These are phyloP conservation scores for Microctenopoma steveboyesi DNA, from an alignment of 2,797 vertebrate genomes.

Conservation along the genomic window DNA sequence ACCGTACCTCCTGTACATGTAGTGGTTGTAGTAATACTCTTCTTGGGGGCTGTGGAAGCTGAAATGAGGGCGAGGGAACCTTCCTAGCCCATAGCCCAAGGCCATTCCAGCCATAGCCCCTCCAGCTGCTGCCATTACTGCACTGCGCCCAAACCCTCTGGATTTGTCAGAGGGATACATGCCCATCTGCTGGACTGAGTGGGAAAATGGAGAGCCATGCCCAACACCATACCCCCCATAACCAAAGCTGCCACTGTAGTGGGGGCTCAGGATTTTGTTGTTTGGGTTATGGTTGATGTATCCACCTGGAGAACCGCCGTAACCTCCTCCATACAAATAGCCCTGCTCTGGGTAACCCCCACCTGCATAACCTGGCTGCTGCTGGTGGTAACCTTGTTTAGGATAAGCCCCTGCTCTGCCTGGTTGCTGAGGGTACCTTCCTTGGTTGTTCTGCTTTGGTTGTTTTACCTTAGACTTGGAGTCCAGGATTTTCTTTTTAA, in stretches of 20 bases:
- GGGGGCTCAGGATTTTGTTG: constrained; percentile 79
- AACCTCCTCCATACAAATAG: constrained; percentile 38
- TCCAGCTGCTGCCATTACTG: constrained; percentile 70
- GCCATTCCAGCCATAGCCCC: constrained; percentile 77
- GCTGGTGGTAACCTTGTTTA: constrained; percentile 17
- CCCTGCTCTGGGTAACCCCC: constrained; percentile 28
- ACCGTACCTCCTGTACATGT: constrained; percentile 78
- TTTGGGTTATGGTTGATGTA: constrained; percentile 80
- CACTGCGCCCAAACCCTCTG: constrained; percentile 74
- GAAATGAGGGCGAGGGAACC: constrained; percentile 73
- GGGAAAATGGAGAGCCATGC: constrained; percentile 77
- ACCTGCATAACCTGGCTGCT: not conserved
- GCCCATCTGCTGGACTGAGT: constrained; percentile 68
- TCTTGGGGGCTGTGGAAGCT: constrained; percentile 67
- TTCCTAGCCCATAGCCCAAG: constrained; percentile 79
- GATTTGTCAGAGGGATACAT: constrained; percentile 63
- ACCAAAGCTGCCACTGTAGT: constrained; percentile 72
- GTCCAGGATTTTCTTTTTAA: constrained; percentile 52
- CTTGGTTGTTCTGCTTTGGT: constrained; percentile 30
- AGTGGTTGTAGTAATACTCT: constrained; percentile 78
- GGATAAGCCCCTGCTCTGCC: constrained; percentile 33
- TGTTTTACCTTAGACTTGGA: constrained; percentile 50
- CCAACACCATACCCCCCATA: constrained; percentile 52
- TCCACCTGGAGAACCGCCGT: constrained; percentile 53
- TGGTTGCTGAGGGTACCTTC: constrained; percentile 20